Conservation (phyloP, 2,888 invertebrate genomes). For the Teleogryllus oceanicus region DNA sequence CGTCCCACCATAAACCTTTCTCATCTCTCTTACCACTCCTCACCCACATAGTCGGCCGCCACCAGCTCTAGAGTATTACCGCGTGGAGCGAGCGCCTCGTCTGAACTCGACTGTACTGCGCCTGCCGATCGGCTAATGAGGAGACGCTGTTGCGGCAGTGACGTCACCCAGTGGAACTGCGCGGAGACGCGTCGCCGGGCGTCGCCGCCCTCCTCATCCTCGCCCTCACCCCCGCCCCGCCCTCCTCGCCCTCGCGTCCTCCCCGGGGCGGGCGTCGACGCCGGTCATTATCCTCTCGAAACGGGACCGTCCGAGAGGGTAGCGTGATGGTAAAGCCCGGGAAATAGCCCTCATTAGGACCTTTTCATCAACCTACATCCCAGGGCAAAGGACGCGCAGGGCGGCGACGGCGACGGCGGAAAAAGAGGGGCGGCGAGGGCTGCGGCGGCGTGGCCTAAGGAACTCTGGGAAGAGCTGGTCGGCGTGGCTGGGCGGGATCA, state of each 20-base stretch:
- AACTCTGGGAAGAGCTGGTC: background rate
- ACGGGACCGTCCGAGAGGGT: conserved; percentile 7
- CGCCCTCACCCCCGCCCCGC: background rate
- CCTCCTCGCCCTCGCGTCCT: background rate
- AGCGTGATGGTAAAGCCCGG: conserved; percentile 6
- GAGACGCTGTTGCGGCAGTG: background rate
- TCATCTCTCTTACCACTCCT: no score
- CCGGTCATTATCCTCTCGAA: conserved; percentile 12
- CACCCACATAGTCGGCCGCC: no score
- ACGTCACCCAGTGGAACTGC: background rate
- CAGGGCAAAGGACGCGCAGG: background rate
- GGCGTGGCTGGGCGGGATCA: background rate
- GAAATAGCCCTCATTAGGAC: conserved; percentile 7
- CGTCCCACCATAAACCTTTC: no score
- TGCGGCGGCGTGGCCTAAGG: background rate
- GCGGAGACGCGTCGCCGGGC: background rate
- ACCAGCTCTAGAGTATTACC: no score
- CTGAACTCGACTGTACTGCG: background rate
- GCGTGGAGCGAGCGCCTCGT: no score
- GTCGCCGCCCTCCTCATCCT: background rate
- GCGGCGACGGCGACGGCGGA: background rate
- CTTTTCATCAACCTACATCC: conserved; percentile 18
- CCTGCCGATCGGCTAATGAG: background rate
- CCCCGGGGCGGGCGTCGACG: background rate
- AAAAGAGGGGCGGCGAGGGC: background rate